phyloP scores from a whole-genome alignment of 2,888 invertebrate species.

The Polyploca ridens region DNA sequence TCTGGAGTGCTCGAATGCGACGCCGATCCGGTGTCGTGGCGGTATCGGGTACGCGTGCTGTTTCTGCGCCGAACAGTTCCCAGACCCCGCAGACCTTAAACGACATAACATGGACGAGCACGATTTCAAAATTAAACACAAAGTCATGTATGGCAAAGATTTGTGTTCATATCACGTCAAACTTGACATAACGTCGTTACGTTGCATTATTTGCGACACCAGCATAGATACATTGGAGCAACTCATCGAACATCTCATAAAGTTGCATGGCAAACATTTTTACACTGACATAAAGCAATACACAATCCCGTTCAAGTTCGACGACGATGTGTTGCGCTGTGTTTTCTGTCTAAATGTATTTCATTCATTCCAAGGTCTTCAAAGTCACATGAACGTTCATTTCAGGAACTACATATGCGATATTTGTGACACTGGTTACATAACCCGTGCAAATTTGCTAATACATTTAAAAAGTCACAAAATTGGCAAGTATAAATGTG shows the following conservation, averaged over 20 bases:
- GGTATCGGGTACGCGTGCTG: constrained; percentile 56
- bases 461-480: constrained; percentile 60
- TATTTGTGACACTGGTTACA: constrained; percentile 63
- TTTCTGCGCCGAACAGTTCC: constrained; percentile 49
- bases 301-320: constrained; percentile 58
- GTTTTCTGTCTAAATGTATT: constrained; percentile 36
- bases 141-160: constrained; percentile 42
- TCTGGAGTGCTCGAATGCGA: constrained; percentile 56
- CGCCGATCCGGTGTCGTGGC: constrained; percentile 52
- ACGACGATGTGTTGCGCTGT: constrained; percentile 36
- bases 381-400: constrained; percentile 60
- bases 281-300: constrained; percentile 47
- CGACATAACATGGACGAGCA: constrained; percentile 50
- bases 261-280: constrained; percentile 35
- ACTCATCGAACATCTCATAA: constrained; percentile 37
- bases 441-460: constrained; percentile 53
- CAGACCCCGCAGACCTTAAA: constrained; percentile 52
- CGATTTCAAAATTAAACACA: constrained; percentile 28
- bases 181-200: constrained; percentile 58
- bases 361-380: constrained; percentile 40
- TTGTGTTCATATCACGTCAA: constrained; percentile 47
- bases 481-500: constrained; percentile 58
- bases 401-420: constrained; percentile 65
- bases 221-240: constrained; percentile 37
- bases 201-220: constrained; percentile 39